Evolutionary conservation across 2,113 vertebrate species (phyloP), one percentile per base, ranked within the genome.

Genomic region (Serilophus lunatus): DNA sequence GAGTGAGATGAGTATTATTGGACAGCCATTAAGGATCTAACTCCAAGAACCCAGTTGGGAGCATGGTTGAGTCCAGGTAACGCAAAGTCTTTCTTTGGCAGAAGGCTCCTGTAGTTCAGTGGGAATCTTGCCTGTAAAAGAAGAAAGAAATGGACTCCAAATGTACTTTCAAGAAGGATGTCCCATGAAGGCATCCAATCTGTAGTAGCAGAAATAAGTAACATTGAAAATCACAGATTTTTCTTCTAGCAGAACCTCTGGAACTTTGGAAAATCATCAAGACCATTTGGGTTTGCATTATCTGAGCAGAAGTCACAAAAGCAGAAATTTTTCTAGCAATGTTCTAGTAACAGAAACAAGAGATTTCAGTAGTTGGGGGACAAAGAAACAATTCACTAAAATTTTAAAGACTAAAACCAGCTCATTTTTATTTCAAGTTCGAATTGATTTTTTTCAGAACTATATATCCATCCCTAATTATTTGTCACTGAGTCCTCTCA

Each of bases 81-180:
- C 83, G 75, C 68, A 70, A 86, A 78, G 28, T n/a, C 40, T 63
- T 89, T 60, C 49, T 83, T 47, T 91, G 82, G 64, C 79, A 92
- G 68, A 78, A 65, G 71, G 16, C 28, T 83, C 14, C 12, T 36
- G 38, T 35, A 50, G 26, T 95, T 70, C 66, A 95, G 47, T 51
- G 42, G 54, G 68, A 90, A 90, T 80, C 54, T 51, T 93, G 71
- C 70, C 45, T 22, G 9, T 33, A 68, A 94, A 40, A 78, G 63
- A 28, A 80, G 65, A 85, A 19, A 79, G 22, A 90, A 95, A 93
- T 45, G 20, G 76, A n/a, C 8, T 95, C 70, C 87, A 93, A 94
- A 88, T 74, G 51, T 95, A 88, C 63, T 54, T 78, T 24, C 74
- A 88, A 85, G 63, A 82, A 93, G 19, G 66, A 69, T 38, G 23